Percentiles rank a stretch among this genome's conserved stretches.
Conservation (phyloP, 1,140 invertebrate species). For the Vanessa atalanta region DNA sequence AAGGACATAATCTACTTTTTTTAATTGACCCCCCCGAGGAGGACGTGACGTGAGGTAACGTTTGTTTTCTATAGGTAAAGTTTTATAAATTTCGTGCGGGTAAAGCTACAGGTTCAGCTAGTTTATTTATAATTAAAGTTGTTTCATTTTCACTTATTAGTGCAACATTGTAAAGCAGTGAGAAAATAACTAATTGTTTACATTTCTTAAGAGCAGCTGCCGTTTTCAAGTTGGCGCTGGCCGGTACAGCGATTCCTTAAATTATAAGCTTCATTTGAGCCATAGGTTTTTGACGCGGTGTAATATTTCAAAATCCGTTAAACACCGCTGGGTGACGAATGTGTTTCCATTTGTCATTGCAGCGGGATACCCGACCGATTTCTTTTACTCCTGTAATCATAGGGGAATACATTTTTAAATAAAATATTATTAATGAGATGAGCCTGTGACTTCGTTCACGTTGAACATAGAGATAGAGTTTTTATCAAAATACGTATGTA, state of each 20-base stretch:
- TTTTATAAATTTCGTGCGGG: too few relatives aligned
- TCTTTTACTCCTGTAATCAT: slow-evolving; percentile 12
- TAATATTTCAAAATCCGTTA: slow-evolving; percentile 20
- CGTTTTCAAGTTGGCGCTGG: background rate
- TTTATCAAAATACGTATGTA: too few relatives aligned
- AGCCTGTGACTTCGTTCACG: background rate
- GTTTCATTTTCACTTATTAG: background rate
- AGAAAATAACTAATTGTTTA: slow-evolving; percentile 13
- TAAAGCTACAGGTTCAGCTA: too few relatives aligned
- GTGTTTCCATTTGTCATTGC: slow-evolving; percentile 24
- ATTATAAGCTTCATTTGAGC: slow-evolving; percentile 7
- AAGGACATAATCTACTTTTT: too few relatives aligned
- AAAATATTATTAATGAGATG: slow-evolving; percentile 6
- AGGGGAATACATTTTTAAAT: slow-evolving; percentile 17
- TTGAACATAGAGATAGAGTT: background rate
- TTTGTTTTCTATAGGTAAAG: too few relatives aligned
- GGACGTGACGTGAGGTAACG: too few relatives aligned
- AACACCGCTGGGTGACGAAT: slow-evolving; percentile 28
- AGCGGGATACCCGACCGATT: slow-evolving; percentile 14
- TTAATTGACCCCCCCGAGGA: too few relatives aligned
- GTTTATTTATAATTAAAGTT: background rate
- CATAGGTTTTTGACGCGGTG: background rate
- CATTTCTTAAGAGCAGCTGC: slow-evolving; percentile 7
- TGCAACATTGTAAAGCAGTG: background rate
- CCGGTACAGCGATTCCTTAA: slow-evolving; percentile 5